phyloP scores from a whole-genome alignment of 2,797 vertebrate genomes.

The Momotus momota region DNA sequence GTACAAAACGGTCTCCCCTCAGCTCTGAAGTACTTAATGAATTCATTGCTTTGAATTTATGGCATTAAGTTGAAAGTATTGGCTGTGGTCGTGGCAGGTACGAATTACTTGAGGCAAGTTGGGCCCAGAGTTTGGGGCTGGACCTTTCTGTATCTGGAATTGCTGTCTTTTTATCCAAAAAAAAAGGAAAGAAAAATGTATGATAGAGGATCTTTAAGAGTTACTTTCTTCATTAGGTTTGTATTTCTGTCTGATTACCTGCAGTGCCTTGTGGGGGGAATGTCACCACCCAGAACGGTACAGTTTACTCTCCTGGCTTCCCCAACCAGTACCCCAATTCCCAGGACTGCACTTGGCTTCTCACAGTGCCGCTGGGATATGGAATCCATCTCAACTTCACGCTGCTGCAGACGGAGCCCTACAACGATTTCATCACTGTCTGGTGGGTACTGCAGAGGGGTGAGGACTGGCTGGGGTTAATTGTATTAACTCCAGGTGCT shows the following conservation, averaged over 20 bases:
- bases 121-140: not conserved
- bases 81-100: not conserved
- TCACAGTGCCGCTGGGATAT: constrained; percentile 89
- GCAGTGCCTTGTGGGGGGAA: constrained; percentile 95
- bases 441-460: constrained; percentile 82
- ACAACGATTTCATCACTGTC: constrained; percentile 94
- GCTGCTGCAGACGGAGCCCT: constrained; percentile 92
- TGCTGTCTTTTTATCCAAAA: not conserved
- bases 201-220: fast-evolving
- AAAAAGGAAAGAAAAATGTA: not conserved
- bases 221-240: not conserved
- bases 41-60: not conserved
- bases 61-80: not conserved
- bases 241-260: constrained; percentile 35
- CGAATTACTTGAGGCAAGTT: not conserved
- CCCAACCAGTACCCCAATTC: constrained; percentile 94
- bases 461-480: not conserved
- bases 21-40: not conserved
- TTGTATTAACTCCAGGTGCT: not conserved
- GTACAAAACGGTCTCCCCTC: not conserved
- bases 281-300: constrained; percentile 92
- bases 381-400: constrained; percentile 95
- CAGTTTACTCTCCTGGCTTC: constrained; percentile 95
- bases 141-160: not conserved
- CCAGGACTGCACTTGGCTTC: constrained; percentile 94